Percentiles rank a stretch among this genome's conserved stretches.
Evolutionary conservation across 2,113 vertebrate genomes (phyloP).

Genomic region (Ceyx melanurus): DNA sequence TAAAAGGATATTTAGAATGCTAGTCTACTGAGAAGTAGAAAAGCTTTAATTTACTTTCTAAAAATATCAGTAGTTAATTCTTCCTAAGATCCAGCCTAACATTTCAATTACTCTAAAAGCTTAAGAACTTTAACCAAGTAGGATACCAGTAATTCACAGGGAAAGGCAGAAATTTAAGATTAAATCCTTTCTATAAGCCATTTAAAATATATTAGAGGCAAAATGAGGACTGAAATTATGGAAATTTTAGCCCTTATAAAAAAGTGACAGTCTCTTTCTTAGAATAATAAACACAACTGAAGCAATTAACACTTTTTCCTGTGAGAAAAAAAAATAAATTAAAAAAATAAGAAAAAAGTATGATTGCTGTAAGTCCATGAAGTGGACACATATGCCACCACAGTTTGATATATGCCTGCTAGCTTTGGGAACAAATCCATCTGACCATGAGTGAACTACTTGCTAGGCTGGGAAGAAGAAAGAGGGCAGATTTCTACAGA

Average conservation of each 20-base stretch:
- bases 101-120: slow-evolving; percentile 34
- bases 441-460: not conserved
- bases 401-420: not conserved
- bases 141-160: not conserved
- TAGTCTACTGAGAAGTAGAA: not conserved
- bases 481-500: not conserved
- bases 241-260: not conserved
- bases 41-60: slow-evolving; percentile 33
- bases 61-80: slow-evolving; percentile 31
- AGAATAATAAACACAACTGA: not conserved
- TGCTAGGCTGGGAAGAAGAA: not conserved
- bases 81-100: not conserved
- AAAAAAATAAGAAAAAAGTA: not conserved
- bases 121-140: slow-evolving; percentile 6
- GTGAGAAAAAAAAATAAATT: too few species aligned
- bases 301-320: not conserved
- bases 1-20: not conserved
- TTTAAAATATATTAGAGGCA: not conserved
- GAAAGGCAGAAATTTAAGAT: not conserved
- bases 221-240: not conserved
- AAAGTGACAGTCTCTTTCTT: not conserved
- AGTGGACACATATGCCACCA: not conserved
- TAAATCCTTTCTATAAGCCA: not conserved
- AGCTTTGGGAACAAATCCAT: not conserved
- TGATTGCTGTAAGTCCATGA: not conserved